Percentiles rank a stretch among this genome's conserved stretches.
phyloP scores from a whole-genome alignment of 2,797 vertebrate species.

The Sitta carolinensis region DNA sequence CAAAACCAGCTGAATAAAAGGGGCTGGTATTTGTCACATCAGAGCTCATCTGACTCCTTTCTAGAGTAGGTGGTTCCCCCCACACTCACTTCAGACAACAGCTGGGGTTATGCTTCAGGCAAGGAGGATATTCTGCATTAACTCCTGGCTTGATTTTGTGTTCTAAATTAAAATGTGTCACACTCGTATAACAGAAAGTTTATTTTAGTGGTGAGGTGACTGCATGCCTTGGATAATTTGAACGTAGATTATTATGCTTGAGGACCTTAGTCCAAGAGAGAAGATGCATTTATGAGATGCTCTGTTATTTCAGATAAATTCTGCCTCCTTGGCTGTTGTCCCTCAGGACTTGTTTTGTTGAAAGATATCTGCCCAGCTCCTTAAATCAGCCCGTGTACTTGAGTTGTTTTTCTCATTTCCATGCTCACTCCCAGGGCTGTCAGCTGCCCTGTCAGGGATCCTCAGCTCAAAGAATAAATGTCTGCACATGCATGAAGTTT shows the following conservation, averaged over 20 bases:
- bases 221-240: background rate
- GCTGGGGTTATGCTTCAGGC: background rate
- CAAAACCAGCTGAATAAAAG: background rate
- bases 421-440: background rate
- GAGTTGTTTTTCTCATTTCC: background rate
- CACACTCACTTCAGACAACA: background rate
- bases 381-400: background rate
- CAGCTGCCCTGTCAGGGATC: background rate
- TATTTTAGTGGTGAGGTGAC: background rate
- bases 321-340: background rate
- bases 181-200: background rate
- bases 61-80: background rate
- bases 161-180: constrained; percentile 36
- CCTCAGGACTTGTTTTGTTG: background rate
- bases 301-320: background rate
- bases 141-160: background rate
- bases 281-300: background rate
- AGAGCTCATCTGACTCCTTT: background rate
- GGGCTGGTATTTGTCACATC: background rate
- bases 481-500: background rate
- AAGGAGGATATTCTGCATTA: background rate
- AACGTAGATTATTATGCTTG: background rate
- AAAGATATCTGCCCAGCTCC: background rate
- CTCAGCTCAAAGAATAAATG: background rate
- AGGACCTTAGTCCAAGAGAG: background rate